Percentiles rank a stretch among this genome's conserved stretches.
Evolutionary conservation across 2,113 vertebrate species (phyloP).

Genomic region (Odontophorus gujanensis): DNA sequence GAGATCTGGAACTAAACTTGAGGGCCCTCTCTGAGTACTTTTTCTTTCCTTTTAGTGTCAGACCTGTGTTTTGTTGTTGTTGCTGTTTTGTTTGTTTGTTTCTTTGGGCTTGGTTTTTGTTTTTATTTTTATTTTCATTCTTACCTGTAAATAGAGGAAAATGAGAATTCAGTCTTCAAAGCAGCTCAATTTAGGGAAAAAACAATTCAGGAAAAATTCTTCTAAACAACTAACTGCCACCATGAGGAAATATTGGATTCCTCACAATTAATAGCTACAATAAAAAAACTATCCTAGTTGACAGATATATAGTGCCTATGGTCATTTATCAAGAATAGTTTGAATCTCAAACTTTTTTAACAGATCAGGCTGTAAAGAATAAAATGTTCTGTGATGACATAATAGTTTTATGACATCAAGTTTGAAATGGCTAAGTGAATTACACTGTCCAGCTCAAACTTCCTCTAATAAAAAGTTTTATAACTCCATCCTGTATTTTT

Average conservation of each 20-base stretch:
- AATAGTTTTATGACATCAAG: slow-evolving; percentile 10
- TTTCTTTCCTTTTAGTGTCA: neutral
- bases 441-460: neutral
- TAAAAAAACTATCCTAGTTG: neutral
- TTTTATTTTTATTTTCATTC: neutral
- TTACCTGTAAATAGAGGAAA: neutral
- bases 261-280: neutral
- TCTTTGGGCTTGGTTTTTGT: neutral
- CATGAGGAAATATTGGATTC: neutral
- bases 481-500: neutral
- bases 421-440: slow-evolving; percentile 15
- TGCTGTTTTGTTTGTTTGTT: neutral
- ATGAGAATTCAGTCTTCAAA: neutral
- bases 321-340: neutral
- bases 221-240: neutral
- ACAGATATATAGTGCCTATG: neutral
- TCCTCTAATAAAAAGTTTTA: slow-evolving; percentile 20
- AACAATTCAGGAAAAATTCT: neutral
- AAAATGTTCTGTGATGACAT: neutral
- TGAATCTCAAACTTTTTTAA: neutral
- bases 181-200: neutral
- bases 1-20: neutral
- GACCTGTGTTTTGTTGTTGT: neutral
- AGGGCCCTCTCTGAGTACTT: neutral
- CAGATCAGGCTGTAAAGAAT: neutral